Evolutionary conservation across 2,113 vertebrate species (phyloP).

Genomic region (Aplodontia rufa): DNA sequence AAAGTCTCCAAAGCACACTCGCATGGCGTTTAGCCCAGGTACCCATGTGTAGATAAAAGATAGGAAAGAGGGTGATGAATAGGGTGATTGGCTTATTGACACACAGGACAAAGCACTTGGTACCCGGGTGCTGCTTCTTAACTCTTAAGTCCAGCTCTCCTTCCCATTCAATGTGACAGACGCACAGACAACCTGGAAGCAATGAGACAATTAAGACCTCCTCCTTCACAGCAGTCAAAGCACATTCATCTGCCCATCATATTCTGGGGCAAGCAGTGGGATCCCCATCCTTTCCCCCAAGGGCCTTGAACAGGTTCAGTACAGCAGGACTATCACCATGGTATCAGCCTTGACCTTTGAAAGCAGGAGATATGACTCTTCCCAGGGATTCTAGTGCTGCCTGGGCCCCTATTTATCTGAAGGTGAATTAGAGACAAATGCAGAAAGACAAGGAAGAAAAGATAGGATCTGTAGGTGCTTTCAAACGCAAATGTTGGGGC

Average conservation of each 20-base stretch:
- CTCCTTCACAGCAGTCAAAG: background rate
- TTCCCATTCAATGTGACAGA: background rate
- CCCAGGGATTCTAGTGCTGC: background rate
- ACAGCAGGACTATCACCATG: background rate
- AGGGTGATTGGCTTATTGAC: background rate
- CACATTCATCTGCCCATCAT: background rate
- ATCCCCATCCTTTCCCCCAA: background rate
- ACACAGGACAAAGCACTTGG: background rate
- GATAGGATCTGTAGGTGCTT: background rate
- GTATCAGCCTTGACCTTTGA: constrained; percentile 49
- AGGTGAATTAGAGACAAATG: background rate
- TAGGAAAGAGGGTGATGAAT: background rate
- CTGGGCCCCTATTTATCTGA: background rate
- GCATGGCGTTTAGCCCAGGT: background rate
- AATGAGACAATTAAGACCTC: too few species aligned
- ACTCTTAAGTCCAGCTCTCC: background rate
- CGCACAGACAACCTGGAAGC: background rate
- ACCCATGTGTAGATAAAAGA: background rate
- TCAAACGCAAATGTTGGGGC: too few species aligned
- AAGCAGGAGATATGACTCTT: background rate
- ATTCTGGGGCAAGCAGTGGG: background rate
- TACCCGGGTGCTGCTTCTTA: background rate
- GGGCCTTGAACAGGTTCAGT: background rate
- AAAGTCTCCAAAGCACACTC: background rate
- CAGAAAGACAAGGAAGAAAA: background rate